A percentile compares a stretch with the other conserved stretches of the same genome.
These are phyloP conservation scores for Parambassis ranga DNA, from an alignment of 2,797 vertebrate genomes.

Conservation along the genomic window DNA sequence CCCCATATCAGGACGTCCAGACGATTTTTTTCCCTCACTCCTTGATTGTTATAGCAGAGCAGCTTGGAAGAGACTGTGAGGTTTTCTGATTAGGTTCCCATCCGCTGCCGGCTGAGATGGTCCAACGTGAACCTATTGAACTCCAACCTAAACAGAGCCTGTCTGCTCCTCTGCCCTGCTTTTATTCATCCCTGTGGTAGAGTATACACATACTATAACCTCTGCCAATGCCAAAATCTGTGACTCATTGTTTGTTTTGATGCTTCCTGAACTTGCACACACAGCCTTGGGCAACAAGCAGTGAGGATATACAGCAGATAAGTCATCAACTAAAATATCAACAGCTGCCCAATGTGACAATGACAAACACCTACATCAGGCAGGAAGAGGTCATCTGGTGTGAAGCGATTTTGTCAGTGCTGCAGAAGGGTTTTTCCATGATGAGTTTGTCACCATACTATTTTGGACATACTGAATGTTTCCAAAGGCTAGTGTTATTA, in stretches of 20 bases:
- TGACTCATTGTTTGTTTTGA: constrained; percentile 4
- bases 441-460: too few species aligned
- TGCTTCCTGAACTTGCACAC: neutral
- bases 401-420: neutral
- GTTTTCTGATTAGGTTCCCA: constrained; percentile 66
- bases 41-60: constrained; percentile 70
- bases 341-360: neutral
- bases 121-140: constrained; percentile 58
- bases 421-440: neutral
- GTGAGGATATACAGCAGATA: neutral
- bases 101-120: constrained; percentile 20
- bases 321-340: neutral
- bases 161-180: neutral
- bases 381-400: neutral
- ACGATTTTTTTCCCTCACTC: neutral
- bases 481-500: too few species aligned
- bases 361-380: neutral
- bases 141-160: constrained; percentile 7
- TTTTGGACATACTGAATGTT: too few species aligned
- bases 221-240: neutral
- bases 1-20: constrained; percentile 71
- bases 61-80: constrained; percentile 44
- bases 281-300: neutral
- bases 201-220: neutral
- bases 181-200: neutral